phyloP scores from a whole-genome alignment of 1,140 invertebrate species.

The Conopomorpha cramerella region DNA sequence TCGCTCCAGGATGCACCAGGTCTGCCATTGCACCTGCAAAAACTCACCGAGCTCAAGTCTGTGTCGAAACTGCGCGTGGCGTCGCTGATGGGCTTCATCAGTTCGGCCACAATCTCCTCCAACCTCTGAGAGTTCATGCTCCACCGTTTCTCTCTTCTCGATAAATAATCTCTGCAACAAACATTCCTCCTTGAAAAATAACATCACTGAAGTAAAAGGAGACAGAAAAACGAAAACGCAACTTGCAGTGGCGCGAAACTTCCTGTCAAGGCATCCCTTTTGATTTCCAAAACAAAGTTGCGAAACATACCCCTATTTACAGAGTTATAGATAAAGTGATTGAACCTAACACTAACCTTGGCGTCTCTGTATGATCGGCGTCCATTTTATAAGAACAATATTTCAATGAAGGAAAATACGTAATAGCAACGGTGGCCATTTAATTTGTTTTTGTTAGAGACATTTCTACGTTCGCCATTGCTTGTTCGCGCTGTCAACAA shows the following conservation, averaged over 20 bases:
- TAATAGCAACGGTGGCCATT: conserved; percentile 55
- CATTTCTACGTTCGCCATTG: conserved; percentile 41
- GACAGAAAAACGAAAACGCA: conserved; percentile 18
- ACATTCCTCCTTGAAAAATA: conserved; percentile 28
- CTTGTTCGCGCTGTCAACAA: conserved; percentile 37
- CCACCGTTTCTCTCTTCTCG: conserved; percentile 39
- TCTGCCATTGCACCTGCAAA: background rate
- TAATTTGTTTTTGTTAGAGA: conserved; percentile 47
- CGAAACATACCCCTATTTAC: conserved; percentile 7
- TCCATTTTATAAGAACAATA: conserved; percentile 54
- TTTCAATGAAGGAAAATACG: conserved; percentile 43
- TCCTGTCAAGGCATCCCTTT: conserved; percentile 34
- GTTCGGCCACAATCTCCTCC: conserved; percentile 49
- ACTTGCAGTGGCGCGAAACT: conserved; percentile 41
- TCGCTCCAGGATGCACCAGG: too few relatives aligned
- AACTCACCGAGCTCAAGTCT: conserved; percentile 43
- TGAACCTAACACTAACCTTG: conserved; percentile 18
- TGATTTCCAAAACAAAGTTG: conserved; percentile 20
- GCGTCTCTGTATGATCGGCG: conserved; percentile 25
- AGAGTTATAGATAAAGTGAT: background rate
- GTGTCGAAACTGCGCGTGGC: conserved; percentile 47
- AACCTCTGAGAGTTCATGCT: conserved; percentile 51
- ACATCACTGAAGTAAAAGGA: conserved; percentile 37
- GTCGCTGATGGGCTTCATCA: conserved; percentile 52
- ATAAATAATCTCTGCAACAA: conserved; percentile 32